phyloP scores from a whole-genome alignment of 2,113 vertebrate species.

The Crotophaga sulcirostris region DNA sequence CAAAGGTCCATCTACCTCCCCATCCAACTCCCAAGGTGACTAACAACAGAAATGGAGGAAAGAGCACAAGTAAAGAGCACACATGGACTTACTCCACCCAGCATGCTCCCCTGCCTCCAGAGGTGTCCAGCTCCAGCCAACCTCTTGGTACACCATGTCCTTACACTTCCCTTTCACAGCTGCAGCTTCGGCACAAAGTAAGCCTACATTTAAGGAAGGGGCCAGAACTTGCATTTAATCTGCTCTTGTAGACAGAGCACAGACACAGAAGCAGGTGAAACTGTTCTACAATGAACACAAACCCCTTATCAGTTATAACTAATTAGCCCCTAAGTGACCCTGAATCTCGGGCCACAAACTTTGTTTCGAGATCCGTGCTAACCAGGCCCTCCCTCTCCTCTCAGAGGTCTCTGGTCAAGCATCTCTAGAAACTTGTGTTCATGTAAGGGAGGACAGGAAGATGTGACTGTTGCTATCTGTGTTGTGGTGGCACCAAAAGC shows the following conservation, averaged over 20 bases:
- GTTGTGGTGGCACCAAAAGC: background rate
- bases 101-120: background rate
- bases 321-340: background rate
- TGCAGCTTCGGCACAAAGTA: background rate
- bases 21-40: background rate
- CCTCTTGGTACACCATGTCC: background rate
- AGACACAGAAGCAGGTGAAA: background rate
- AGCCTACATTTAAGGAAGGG: background rate
- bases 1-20: background rate
- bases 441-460: background rate
- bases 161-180: background rate
- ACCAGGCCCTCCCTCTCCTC: background rate
- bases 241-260: background rate
- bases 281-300: background rate
- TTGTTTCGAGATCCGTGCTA: background rate
- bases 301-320: background rate
- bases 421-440: background rate
- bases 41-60: background rate
- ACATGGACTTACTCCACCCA: background rate
- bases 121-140: background rate
- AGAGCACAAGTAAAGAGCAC: background rate
- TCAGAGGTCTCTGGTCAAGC: background rate
- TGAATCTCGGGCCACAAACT: background rate
- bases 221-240: background rate
- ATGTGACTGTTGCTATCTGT: background rate